These are phyloP conservation scores for Eptesicus fuscus DNA, from an alignment of 2,113 vertebrate genomes.

Conservation along the genomic window DNA sequence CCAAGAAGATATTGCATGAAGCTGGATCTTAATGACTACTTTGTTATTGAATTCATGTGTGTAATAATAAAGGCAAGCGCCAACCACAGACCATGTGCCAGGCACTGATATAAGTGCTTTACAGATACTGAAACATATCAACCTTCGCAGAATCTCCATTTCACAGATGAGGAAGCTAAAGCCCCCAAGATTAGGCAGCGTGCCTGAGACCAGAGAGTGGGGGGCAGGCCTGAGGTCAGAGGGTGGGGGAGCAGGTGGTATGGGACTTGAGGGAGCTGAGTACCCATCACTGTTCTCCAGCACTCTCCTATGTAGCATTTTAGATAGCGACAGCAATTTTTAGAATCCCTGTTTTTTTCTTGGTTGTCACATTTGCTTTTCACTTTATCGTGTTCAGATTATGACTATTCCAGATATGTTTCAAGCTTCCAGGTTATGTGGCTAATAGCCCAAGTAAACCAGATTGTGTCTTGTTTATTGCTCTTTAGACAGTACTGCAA, in stretches of 20 bases:
- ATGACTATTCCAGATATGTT: background rate
- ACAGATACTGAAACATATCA: accelerated
- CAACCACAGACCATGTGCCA: accelerated
- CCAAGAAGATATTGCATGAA: background rate
- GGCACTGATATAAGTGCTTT: background rate
- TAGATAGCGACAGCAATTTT: too few relatives aligned
- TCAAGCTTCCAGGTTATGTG: background rate
- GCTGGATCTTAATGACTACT: background rate
- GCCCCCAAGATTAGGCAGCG: background rate
- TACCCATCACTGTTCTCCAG: accelerated
- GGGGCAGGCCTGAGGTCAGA: background rate
- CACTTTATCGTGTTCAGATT: background rate
- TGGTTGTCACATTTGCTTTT: too few relatives aligned
- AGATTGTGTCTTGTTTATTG: background rate
- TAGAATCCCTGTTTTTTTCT: background rate
- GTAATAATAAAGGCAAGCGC: background rate
- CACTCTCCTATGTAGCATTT: too few relatives aligned
- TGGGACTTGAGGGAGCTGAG: accelerated
- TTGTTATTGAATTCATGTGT: background rate
- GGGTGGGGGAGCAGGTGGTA: accelerated
- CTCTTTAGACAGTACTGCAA: background rate
- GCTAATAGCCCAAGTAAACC: background rate
- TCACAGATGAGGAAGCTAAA: background rate
- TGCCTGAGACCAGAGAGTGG: accelerated
- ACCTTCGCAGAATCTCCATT: background rate